phyloP scores from a whole-genome alignment of 2,113 vertebrate genomes.

The Callithrix jacchus region DNA sequence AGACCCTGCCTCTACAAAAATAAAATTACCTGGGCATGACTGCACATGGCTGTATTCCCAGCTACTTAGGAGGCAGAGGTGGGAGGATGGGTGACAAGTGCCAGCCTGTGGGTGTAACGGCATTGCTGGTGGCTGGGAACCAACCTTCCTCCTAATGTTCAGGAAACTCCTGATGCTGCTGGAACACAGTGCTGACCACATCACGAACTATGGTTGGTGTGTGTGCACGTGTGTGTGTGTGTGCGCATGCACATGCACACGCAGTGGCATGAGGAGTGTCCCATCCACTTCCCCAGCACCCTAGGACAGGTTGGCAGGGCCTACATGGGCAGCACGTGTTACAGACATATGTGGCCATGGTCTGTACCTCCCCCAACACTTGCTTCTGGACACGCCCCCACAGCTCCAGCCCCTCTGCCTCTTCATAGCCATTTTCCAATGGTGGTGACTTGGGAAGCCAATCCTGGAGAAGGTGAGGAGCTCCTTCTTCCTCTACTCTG shows the following conservation, averaged over 20 bases:
- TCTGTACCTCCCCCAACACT: not conserved
- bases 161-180: fast-evolving
- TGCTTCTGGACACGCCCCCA: not conserved
- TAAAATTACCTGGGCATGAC: too few relatives aligned
- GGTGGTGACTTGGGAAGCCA: not conserved
- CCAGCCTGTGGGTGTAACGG: not conserved
- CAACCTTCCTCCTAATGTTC: not conserved
- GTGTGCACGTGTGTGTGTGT: not conserved
- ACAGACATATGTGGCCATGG: not conserved
- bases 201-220: fast-evolving
- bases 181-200: fast-evolving
- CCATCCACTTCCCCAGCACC: not conserved
- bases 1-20: too few relatives aligned
- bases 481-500: not conserved
- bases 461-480: not conserved
- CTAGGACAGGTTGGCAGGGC: not conserved
- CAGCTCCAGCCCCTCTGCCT: not conserved
- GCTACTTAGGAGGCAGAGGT: too few relatives aligned
- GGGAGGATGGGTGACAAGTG: not conserved
- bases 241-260: too few relatives aligned
- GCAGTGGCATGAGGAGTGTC: not conserved
- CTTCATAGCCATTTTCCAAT: not conserved
- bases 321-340: not conserved
- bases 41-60: too few relatives aligned
- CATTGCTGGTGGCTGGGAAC: not conserved